phyloP scores from a whole-genome alignment of 2,113 vertebrate genomes.

The Ivindomyrus marchei region DNA sequence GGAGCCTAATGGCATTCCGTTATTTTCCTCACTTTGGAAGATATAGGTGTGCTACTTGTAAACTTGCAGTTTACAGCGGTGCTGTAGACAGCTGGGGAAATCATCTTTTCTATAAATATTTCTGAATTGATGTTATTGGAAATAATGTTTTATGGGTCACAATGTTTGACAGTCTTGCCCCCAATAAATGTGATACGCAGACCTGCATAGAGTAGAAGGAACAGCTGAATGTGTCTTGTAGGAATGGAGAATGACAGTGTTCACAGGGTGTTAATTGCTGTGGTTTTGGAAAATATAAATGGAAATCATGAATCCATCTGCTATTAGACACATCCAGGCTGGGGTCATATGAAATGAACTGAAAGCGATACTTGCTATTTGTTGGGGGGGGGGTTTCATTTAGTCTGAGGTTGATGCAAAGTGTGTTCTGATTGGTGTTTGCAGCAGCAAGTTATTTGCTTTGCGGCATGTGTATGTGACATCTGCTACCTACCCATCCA shows the following conservation, averaged over 20 bases:
- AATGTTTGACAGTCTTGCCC: neutral
- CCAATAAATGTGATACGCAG: neutral
- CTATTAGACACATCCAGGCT: neutral
- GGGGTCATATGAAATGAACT: neutral
- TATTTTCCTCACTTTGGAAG: neutral
- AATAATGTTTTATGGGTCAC: neutral
- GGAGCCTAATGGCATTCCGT: neutral
- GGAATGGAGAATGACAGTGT: neutral
- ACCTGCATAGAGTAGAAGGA: neutral
- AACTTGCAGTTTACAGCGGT: neutral
- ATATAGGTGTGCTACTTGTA: neutral
- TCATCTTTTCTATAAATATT: neutral
- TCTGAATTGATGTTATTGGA: neutral
- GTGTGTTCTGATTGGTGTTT: neutral
- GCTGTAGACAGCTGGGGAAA: neutral
- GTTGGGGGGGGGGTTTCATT: neutral
- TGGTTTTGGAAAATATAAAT: neutral
- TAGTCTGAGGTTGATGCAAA: neutral
- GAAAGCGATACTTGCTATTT: neutral
- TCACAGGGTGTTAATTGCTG: neutral
- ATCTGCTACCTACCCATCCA: neutral
- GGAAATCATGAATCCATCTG: neutral
- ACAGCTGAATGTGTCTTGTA: neutral
- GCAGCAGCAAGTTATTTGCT: neutral
- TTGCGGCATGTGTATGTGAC: neutral